These are phyloP conservation scores for Rhineura floridana DNA, from an alignment of 2,113 vertebrate genomes.

Conservation along the genomic window DNA sequence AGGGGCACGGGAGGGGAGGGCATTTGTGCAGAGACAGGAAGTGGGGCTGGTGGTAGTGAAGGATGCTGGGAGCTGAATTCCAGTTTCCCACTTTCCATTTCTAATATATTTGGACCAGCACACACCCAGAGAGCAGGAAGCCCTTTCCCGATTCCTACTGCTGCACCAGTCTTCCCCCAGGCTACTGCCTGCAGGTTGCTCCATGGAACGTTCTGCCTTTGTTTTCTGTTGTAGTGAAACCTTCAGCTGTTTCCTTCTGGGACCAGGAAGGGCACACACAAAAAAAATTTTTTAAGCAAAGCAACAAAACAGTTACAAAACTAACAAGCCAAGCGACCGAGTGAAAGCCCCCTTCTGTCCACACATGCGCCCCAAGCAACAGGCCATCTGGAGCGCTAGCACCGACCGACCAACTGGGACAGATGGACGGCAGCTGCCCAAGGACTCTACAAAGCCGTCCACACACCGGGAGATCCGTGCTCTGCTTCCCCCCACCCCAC, in stretches of 20 bases:
- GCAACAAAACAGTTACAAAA: slow-evolving; percentile 63
- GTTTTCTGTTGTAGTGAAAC: slow-evolving; percentile 83
- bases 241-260: slow-evolving; percentile 71
- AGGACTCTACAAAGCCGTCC: slow-evolving; percentile 21
- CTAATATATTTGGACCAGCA: neutral
- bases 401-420: neutral
- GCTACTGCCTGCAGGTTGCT: slow-evolving; percentile 21
- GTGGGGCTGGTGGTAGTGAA: neutral
- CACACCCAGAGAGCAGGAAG: neutral
- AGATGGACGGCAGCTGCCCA: slow-evolving; percentile 32
- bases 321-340: slow-evolving; percentile 64
- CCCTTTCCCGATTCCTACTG: neutral
- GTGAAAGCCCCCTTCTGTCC: slow-evolving; percentile 60
- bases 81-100: neutral
- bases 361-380: slow-evolving; percentile 57
- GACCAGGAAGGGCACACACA: slow-evolving; percentile 78
- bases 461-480: neutral
- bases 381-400: slow-evolving; percentile 59
- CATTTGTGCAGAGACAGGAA: neutral
- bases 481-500: neutral
- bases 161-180: neutral
- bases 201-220: slow-evolving; percentile 64
- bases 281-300: slow-evolving; percentile 71
- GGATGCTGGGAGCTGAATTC: neutral
- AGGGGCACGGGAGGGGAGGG: neutral